Percentiles rank a stretch among this genome's conserved stretches.
phyloP scores from a whole-genome alignment of 2,113 vertebrate genomes.

The Triplophysa siluroides region DNA sequence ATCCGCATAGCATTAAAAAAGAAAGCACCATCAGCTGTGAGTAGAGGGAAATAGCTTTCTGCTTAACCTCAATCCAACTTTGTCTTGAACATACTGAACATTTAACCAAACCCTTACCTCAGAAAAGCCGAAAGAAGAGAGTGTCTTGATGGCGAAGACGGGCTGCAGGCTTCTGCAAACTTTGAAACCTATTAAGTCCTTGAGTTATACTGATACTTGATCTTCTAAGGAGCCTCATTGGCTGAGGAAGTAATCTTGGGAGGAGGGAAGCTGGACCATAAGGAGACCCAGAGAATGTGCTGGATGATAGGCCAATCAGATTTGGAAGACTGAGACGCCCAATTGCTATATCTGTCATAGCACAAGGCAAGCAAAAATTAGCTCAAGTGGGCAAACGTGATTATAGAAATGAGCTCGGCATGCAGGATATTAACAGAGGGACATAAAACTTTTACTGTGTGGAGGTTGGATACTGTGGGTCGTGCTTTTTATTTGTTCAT shows the following conservation, averaged over 20 bases:
- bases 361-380: slow-evolving; percentile 66
- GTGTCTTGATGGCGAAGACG: slow-evolving; percentile 71
- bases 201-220: slow-evolving; percentile 87
- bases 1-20: not conserved
- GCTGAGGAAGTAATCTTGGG: slow-evolving; percentile 57
- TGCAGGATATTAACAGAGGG: slow-evolving; percentile 62
- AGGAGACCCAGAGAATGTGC: slow-evolving; percentile 73
- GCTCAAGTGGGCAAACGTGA: slow-evolving; percentile 41
- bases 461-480: slow-evolving; percentile 38
- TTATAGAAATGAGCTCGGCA: slow-evolving; percentile 68
- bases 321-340: slow-evolving; percentile 75
- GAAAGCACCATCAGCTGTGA: not conserved
- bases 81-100: not conserved
- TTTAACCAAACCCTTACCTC: slow-evolving; percentile 74
- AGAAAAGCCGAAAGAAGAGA: slow-evolving; percentile 65
- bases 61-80: not conserved
- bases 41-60: not conserved
- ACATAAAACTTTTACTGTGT: not conserved
- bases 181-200: slow-evolving; percentile 67
- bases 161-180: slow-evolving; percentile 70
- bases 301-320: slow-evolving; percentile 72
- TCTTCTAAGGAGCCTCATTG: slow-evolving; percentile 79
- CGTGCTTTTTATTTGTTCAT: slow-evolving; percentile 14
- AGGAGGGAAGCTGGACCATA: slow-evolving; percentile 68
- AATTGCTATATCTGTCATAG: slow-evolving; percentile 85